Conservation (phyloP, 92 coral and sea anemone genomes). For the Blastomussa wellsi region DNA sequence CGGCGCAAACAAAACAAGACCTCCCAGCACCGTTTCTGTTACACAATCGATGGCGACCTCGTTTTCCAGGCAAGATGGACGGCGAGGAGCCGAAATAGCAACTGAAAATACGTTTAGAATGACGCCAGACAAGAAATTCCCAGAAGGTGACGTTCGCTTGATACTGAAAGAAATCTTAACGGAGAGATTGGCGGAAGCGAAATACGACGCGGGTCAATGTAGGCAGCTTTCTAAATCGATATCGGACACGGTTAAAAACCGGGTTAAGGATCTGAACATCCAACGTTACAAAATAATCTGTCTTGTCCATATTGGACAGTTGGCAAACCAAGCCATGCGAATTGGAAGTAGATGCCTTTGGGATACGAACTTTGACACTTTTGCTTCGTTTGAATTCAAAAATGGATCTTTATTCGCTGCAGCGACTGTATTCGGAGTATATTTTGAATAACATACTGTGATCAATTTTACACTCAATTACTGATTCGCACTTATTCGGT, state of each 20-base stretch:
- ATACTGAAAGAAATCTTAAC: constrained; percentile 77
- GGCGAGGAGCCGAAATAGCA: constrained; percentile 48
- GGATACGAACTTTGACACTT: constrained; percentile 85
- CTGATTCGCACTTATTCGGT: not conserved
- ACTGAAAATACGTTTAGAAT: constrained; percentile 83
- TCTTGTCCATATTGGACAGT: constrained; percentile 91
- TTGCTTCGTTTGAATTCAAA: constrained; percentile 75
- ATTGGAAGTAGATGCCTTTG: constrained; percentile 96
- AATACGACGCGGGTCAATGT: constrained; percentile 82
- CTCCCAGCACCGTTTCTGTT: constrained; percentile 50
- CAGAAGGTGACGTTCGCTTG: constrained; percentile 65
- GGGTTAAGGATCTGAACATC: constrained; percentile 80
- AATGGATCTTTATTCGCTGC: constrained; percentile 89
- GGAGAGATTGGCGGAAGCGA: constrained; percentile 72
- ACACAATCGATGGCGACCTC: constrained; percentile 55
- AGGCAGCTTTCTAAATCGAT: constrained; percentile 87
- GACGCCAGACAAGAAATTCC: constrained; percentile 80
- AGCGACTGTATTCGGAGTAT: constrained; percentile 88
- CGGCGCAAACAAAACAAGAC: constrained; percentile 26
- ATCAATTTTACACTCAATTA: not conserved
- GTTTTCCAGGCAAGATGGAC: constrained; percentile 61
- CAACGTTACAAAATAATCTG: constrained; percentile 88
- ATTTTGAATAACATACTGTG: constrained; percentile 68
- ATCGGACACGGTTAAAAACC: constrained; percentile 77
- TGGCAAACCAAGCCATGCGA: constrained; percentile 80